Percentiles rank a stretch among this genome's conserved stretches.
Evolutionary conservation across 2,888 invertebrate species (phyloP).

Genomic region (Drosophila kokeensis): DNA sequence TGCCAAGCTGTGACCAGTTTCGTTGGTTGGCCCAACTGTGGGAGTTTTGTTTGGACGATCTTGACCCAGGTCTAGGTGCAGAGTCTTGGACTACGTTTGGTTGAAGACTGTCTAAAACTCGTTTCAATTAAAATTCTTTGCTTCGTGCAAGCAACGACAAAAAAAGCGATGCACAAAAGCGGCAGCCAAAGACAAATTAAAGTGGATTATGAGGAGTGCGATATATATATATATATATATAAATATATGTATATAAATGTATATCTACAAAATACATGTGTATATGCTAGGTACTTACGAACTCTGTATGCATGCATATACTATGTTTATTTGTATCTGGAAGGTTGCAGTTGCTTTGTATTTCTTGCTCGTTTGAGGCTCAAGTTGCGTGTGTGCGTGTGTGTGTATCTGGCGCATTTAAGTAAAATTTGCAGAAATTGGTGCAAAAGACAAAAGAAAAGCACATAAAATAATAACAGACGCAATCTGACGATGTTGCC

Average conservation of each 20-base stretch:
- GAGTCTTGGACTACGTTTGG: slow-evolving; percentile 23
- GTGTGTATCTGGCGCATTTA: slow-evolving; percentile 72
- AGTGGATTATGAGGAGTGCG: slow-evolving; percentile 71
- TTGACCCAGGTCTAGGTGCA: slow-evolving; percentile 72
- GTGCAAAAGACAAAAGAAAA: slow-evolving; percentile 80
- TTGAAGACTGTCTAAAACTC: slow-evolving; percentile 58
- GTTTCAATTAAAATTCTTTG: slow-evolving; percentile 82
- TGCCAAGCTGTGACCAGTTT: slow-evolving; percentile 43
- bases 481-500: slow-evolving; percentile 63
- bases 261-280: background rate
- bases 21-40: slow-evolving; percentile 34
- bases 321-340: slow-evolving; percentile 27
- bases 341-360: slow-evolving; percentile 27
- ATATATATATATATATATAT: slow-evolving; percentile 22
- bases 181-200: slow-evolving; percentile 77
- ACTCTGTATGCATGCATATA: slow-evolving; percentile 12
- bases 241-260: background rate
- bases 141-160: slow-evolving; percentile 52
- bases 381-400: slow-evolving; percentile 34
- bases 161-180: slow-evolving; percentile 45
- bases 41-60: slow-evolving; percentile 38
- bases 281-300: slow-evolving; percentile 23
- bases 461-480: slow-evolving; percentile 81
- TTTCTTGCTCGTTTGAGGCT: slow-evolving; percentile 12
- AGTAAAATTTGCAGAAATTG: slow-evolving; percentile 79